Conservation (phyloP, 1,140 invertebrate species). For the Bombus sylvicola region DNA sequence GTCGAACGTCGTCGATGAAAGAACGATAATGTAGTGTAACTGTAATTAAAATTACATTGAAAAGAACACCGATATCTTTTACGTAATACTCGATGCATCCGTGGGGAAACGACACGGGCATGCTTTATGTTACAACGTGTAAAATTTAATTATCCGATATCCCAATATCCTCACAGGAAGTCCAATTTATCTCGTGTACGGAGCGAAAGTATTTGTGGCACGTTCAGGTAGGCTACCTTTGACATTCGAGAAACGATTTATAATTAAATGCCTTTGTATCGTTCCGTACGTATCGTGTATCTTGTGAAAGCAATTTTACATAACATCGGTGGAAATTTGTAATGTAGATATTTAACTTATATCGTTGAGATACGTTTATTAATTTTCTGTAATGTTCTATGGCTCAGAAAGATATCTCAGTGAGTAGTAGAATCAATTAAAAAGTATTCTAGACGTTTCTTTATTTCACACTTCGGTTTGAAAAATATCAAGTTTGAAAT, state of each 20-base stretch:
- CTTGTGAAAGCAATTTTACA: too few relatives aligned
- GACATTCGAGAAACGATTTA: constrained; percentile 11
- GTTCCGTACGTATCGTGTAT: neutral
- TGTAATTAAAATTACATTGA: neutral
- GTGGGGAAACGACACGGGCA: too few relatives aligned
- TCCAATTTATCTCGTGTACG: neutral
- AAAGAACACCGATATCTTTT: neutral
- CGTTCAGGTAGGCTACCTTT: constrained; percentile 8
- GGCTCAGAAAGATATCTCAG: neutral
- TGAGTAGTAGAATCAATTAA: neutral
- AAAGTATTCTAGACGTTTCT: neutral
- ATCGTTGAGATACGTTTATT: too few relatives aligned
- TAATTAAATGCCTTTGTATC: constrained; percentile 12
- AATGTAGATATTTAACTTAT: too few relatives aligned
- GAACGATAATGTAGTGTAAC: too few relatives aligned
- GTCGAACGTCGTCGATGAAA: neutral
- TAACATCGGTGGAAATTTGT: too few relatives aligned
- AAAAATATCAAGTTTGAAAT: neutral
- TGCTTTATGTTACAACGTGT: neutral
- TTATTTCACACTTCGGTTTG: neutral
- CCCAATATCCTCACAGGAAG: neutral
- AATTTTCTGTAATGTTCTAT: neutral
- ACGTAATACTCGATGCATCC: neutral
- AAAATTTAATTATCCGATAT: constrained; percentile 18
- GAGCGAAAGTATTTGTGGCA: neutral